Conservation (phyloP, 2,888 invertebrate genomes). For the Phyllotreta striolata region DNA sequence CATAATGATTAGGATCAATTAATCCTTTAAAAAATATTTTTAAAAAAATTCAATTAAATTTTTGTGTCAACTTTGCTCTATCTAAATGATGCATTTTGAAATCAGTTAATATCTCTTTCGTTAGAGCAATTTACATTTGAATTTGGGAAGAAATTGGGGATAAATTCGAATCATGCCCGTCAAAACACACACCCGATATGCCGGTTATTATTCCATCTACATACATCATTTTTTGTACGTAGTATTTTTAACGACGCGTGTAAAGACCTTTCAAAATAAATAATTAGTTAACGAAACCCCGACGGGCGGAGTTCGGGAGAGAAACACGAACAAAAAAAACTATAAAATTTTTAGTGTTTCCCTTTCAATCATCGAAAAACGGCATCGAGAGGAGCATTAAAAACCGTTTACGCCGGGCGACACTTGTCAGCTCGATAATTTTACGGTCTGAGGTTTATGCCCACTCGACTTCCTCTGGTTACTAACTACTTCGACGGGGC, state of each 20-base stretch:
- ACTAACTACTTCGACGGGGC: slow-evolving; percentile 38
- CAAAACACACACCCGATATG: no score
- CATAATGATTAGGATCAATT: no score
- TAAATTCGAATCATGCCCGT: no score
- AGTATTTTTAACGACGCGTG: slow-evolving; percentile 40
- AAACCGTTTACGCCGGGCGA: slow-evolving; percentile 46
- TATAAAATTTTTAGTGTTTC: slow-evolving; percentile 50
- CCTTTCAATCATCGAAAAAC: slow-evolving; percentile 52
- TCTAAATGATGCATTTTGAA: no score
- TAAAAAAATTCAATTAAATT: no score
- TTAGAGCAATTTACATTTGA: no score
- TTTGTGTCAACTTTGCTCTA: no score
- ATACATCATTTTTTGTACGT: slow-evolving; percentile 17
- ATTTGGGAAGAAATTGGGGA: no score
- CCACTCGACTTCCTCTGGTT: slow-evolving; percentile 52
- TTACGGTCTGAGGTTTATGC: slow-evolving; percentile 50
- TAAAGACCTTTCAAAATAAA: slow-evolving; percentile 47
- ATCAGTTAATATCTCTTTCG: no score
- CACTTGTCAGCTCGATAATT: slow-evolving; percentile 50
- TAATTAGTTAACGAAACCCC: slow-evolving; percentile 43
- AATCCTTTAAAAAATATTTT: no score
- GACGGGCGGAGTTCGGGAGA: slow-evolving; percentile 31
- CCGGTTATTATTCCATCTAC: not conserved
- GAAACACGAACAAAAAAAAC: slow-evolving; percentile 13
- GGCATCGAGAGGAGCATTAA: slow-evolving; percentile 46